Evolutionary conservation across 2,888 invertebrate genomes (phyloP).

Genomic region (Bruchidius siliquastri): DNA sequence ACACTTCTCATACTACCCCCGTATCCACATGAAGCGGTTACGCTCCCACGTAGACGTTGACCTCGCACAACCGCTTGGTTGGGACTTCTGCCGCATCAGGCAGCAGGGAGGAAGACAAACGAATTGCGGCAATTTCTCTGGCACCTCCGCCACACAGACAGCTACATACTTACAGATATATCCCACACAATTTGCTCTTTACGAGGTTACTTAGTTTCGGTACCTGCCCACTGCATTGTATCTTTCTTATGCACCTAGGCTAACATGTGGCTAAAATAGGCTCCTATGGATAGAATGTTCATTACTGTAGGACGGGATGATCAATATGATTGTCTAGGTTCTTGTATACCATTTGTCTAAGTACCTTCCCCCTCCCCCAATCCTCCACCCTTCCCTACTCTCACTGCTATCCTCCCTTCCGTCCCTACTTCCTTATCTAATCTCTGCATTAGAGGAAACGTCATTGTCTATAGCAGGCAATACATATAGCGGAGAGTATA

Average conservation of each 20-base stretch:
- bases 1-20: neutral
- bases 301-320: too few relatives aligned
- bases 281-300: too few relatives aligned
- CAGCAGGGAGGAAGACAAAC: slow-evolving; percentile 13
- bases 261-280: neutral
- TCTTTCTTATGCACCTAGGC: neutral
- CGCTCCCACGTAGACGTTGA: neutral
- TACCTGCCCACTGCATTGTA: neutral
- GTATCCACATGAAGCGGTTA: neutral
- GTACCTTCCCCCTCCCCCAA: too few relatives aligned
- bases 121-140: slow-evolving; percentile 40
- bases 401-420: too few relatives aligned
- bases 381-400: too few relatives aligned
- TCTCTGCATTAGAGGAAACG: too few relatives aligned
- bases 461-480: too few relatives aligned
- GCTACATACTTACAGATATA: slow-evolving; percentile 38
- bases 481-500: too few relatives aligned
- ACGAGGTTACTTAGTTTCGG: slow-evolving; percentile 36
- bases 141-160: slow-evolving; percentile 27
- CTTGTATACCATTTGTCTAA: too few relatives aligned
- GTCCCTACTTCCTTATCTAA: too few relatives aligned
- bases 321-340: too few relatives aligned
- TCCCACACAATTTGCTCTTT: slow-evolving; percentile 44
- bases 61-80: neutral
- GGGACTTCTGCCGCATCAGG: neutral